Percentiles rank a stretch among this genome's conserved stretches.
Conservation (phyloP, 2,888 invertebrate genomes). For the Meloe dianella region DNA sequence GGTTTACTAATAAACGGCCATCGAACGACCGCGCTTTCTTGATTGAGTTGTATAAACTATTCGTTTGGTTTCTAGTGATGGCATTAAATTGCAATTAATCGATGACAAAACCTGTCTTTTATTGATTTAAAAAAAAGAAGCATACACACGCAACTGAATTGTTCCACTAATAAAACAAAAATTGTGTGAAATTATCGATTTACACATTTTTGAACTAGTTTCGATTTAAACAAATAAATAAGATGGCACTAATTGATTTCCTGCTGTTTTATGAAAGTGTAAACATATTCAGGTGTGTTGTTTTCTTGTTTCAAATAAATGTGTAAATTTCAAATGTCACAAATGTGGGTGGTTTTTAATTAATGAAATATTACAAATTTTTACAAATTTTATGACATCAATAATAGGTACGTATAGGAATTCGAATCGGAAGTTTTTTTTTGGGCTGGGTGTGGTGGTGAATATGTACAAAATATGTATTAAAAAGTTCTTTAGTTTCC, state of each 20-base stretch:
- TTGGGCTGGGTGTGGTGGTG: not conserved
- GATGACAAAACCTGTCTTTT: conserved; percentile 22
- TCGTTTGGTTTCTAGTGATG: conserved; percentile 18
- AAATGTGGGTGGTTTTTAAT: conserved; percentile 10
- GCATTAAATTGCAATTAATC: conserved; percentile 33
- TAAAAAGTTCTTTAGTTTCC: not conserved
- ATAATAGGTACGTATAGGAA: not conserved
- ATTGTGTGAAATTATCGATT: not conserved
- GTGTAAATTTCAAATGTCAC: conserved; percentile 10
- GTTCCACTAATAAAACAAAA: not conserved
- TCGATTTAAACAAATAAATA: not conserved
- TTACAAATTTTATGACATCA: not conserved
- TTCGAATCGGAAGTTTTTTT: not conserved
- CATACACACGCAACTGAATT: too few species aligned
- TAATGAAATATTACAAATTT: not conserved
- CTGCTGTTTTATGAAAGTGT: conserved; percentile 13
- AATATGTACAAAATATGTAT: not conserved
- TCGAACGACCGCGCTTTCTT: conserved; percentile 6
- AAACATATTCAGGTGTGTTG: not conserved
- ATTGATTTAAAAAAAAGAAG: not conserved
- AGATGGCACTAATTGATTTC: conserved; percentile 2
- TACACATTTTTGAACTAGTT: not conserved
- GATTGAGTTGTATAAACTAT: conserved; percentile 10
- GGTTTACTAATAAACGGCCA: not conserved
- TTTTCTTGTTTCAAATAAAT: not conserved